Evolutionary conservation across 1,140 invertebrate species (phyloP).

Genomic region (Ceratina calcarata): DNA sequence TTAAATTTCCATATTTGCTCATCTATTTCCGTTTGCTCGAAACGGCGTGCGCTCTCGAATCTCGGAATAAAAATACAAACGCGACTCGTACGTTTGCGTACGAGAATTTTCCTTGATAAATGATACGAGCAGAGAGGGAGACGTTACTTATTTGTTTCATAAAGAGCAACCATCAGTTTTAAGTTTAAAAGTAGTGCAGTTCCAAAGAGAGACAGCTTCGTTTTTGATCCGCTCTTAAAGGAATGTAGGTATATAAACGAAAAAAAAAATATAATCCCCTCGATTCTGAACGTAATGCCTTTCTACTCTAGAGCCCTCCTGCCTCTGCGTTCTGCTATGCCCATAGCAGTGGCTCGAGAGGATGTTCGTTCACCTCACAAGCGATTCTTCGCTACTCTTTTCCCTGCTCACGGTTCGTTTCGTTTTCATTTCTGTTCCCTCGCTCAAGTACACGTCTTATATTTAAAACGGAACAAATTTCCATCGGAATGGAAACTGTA

Average conservation of each 20-base stretch:
- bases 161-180: too few species aligned
- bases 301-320: conserved; percentile 13
- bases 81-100: too few species aligned
- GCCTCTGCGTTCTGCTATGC: not conserved
- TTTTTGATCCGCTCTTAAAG: not conserved
- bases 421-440: not conserved
- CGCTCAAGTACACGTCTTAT: too few species aligned
- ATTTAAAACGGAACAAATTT: too few species aligned
- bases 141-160: too few species aligned
- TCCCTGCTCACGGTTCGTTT: not conserved
- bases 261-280: conserved; percentile 48
- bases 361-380: conserved; percentile 14
- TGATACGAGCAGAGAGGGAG: too few species aligned
- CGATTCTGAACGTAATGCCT: conserved; percentile 26
- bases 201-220: not conserved
- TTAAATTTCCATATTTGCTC: not conserved
- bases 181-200: too few species aligned
- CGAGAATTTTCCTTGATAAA: too few species aligned
- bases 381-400: not conserved
- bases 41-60: not conserved
- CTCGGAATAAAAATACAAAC: too few species aligned
- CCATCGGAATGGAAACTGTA: too few species aligned
- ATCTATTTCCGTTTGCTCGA: conserved; percentile 5
- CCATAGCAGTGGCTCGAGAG: not conserved
- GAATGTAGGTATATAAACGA: conserved; percentile 37